A percentile compares a stretch with the other conserved stretches of the same genome.
phyloP scores from a whole-genome alignment of 2,113 vertebrate species.

The Muscicapa adusta region DNA sequence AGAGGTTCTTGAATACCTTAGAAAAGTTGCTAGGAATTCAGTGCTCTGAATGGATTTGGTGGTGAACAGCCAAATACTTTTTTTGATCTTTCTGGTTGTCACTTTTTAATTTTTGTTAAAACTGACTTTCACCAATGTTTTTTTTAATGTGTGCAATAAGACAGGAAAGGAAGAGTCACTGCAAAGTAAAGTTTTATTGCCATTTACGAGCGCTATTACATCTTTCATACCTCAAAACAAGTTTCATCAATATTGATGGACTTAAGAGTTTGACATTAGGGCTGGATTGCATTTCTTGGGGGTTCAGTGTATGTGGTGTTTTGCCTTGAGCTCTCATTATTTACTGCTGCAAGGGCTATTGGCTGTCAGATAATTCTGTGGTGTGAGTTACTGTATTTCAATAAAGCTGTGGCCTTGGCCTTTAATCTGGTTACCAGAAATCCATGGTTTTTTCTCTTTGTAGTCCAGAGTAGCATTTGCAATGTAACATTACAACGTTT shows the following conservation, averaged over 20 bases:
- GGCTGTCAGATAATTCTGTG: constrained; percentile 26
- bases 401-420: constrained; percentile 42
- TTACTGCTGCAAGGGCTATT: constrained; percentile 13
- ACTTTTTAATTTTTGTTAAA: not conserved
- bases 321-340: constrained; percentile 21
- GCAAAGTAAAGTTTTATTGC: not conserved
- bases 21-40: not conserved
- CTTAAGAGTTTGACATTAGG: not conserved
- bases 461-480: not conserved
- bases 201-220: not conserved
- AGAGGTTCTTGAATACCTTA: not conserved
- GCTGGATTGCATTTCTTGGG: not conserved
- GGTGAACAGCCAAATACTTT: not conserved
- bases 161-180: not conserved
- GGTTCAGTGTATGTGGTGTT: not conserved
- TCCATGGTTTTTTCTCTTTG: not conserved
- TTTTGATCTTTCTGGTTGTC: not conserved
- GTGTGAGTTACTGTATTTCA: constrained; percentile 39
- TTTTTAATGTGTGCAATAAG: not conserved
- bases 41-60: not conserved
- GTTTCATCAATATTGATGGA: not conserved
- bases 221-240: not conserved
- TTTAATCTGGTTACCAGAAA: not conserved
- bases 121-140: not conserved
- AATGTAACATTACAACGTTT: not conserved